Evolutionary conservation across 2,888 invertebrate genomes (phyloP), one percentile per base, ranked within the genome.

Genomic region (Trichogramma dendrolimi): DNA sequence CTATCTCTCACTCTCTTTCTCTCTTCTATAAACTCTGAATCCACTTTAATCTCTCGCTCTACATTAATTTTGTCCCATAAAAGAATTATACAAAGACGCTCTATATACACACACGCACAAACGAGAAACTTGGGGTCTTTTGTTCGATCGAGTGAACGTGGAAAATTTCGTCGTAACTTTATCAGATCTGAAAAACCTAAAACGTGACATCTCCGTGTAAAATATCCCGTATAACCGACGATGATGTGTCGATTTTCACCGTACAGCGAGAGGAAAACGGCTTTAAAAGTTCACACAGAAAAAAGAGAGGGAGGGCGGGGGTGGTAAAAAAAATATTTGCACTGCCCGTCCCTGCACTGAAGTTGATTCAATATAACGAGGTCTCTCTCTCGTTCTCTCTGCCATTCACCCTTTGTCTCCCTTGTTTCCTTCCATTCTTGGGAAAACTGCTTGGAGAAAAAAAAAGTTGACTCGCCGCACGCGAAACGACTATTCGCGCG

Each of bases 381-480:
- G 38, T 56, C 11, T n/a, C 47, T 47, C 27, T 54, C n/a, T 54
- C 41, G 48, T 6, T 41, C 11, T 59, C 42, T 58, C 39, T 58
- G n/a, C 41, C 58, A 52, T 38, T 58, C 58, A 52, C 46, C 40
- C 48, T 59, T 40, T 49, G 14, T 40, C 11, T 60, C 55, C 10
- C 48, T 10, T n/a, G 46, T 8, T 48, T 4, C 5, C 14, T 48
- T 48, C 8, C 14, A 14, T 48, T 48, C 48, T 11, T 48, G 11
- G 5, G 48, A n/a, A 48, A 48, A 6, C 14, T 6, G 48, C 11
- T 11, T 14, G 50, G 48, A 51, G 55, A 50, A 55, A 51, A 49
- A 58, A 58, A 55, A 42, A 39, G 14, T 42, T 44, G 51, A 42
- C 38, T 51, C 27, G 27, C 27, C 27, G 27, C 27, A 27, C 27